Evolutionary conservation across 2,113 vertebrate genomes (phyloP).

Genomic region (Saiga tatarica): DNA sequence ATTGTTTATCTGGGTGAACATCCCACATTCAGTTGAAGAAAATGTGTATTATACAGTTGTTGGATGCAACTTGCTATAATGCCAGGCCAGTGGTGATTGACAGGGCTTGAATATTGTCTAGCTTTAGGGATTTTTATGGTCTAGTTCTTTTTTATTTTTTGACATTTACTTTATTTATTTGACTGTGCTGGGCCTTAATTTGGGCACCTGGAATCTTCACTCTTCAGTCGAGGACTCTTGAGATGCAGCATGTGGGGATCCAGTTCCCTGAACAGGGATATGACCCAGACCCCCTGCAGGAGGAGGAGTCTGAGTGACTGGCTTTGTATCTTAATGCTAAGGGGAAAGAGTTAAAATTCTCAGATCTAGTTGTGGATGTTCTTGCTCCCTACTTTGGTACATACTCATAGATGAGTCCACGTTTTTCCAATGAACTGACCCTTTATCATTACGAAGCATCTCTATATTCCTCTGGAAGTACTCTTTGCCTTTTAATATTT

Average conservation of each 20-base stretch:
- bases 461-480: neutral
- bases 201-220: neutral
- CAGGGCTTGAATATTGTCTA: neutral
- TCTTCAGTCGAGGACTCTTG: neutral
- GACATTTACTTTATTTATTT: neutral
- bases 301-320: neutral
- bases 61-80: neutral
- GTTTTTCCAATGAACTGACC: neutral
- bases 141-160: neutral
- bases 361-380: neutral
- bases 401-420: neutral
- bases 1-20: neutral
- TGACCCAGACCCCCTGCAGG: neutral
- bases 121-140: neutral
- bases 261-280: neutral
- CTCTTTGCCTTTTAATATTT: neutral
- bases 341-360: neutral
- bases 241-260: neutral
- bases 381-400: neutral
- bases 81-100: neutral
- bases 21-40: neutral
- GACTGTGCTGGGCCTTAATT: neutral
- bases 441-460: neutral
- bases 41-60: neutral
- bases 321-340: neutral